Evolutionary conservation across 1,140 invertebrate species (phyloP).

Genomic region (Brachionus rubens): DNA sequence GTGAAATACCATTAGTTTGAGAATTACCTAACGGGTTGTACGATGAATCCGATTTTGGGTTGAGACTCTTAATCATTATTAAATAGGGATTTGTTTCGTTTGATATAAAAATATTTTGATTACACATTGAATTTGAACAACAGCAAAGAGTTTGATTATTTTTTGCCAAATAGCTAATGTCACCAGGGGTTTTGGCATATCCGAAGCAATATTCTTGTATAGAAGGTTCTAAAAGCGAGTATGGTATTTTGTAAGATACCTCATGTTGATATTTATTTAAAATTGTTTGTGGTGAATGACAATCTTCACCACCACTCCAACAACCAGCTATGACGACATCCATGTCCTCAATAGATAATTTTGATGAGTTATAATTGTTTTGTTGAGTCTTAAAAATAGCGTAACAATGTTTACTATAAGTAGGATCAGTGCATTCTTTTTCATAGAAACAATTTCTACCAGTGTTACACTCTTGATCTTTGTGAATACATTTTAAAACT

Average conservation of each 20-base stretch:
- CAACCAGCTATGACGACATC: slow-evolving; percentile 15
- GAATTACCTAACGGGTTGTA: too few species aligned
- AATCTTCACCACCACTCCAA: slow-evolving; percentile 35
- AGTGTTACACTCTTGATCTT: background rate
- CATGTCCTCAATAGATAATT: background rate
- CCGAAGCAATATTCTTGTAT: slow-evolving; percentile 5
- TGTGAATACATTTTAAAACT: slow-evolving; percentile 8
- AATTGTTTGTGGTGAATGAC: background rate
- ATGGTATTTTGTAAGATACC: background rate
- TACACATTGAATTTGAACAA: background rate
- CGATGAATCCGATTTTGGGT: too few species aligned
- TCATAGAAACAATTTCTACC: background rate
- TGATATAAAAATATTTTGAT: background rate
- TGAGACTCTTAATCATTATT: too few species aligned
- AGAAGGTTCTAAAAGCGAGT: background rate
- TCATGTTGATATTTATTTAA: slow-evolving; percentile 11
- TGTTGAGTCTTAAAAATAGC: slow-evolving; percentile 6
- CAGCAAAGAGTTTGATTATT: slow-evolving; percentile 35
- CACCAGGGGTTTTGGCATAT: background rate
- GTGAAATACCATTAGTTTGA: too few species aligned
- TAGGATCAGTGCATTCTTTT: background rate
- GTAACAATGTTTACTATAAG: slow-evolving; percentile 4
- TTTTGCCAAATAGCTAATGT: background rate
- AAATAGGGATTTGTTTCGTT: slow-evolving; percentile 31
- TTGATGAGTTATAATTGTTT: background rate